These are phyloP conservation scores for Montipora capricornis DNA, from an alignment of 64 coral and sea anemone genomes.

Conservation along the genomic window DNA sequence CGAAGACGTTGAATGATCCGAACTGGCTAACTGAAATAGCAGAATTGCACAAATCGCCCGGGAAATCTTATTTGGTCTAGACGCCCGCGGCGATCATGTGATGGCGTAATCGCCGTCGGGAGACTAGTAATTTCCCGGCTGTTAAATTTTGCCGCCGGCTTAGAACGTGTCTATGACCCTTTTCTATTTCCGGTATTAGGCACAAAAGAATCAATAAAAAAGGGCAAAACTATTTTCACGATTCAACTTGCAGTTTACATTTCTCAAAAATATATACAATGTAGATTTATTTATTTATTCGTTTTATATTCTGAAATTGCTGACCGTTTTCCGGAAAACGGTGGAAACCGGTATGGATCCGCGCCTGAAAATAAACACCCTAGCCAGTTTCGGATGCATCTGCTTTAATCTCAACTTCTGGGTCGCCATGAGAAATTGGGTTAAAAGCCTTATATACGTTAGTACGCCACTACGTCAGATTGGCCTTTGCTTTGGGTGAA, in stretches of 20 bases:
- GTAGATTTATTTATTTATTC: conserved; percentile 42
- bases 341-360: conserved; percentile 34
- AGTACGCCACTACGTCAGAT: no score
- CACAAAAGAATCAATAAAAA: conserved; percentile 81
- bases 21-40: no score
- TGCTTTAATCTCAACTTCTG: no score
- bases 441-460: no score
- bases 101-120: conserved; percentile 75
- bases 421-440: no score
- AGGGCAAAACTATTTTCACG: conserved; percentile 77
- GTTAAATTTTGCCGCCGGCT: conserved; percentile 83
- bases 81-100: conserved; percentile 69
- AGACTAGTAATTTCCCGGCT: conserved; percentile 84
- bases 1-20: no score
- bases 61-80: conserved; percentile 43
- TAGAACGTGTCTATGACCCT: conserved; percentile 80
- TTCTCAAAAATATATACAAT: conserved; percentile 80
- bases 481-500: no score
- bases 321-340: conserved; percentile 28
- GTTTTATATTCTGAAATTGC: conserved; percentile 7
- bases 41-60: no score
- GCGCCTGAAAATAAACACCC: no score
- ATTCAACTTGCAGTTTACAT: conserved; percentile 81
- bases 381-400: no score
- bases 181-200: conserved; percentile 85